Evolutionary conservation across 1,140 invertebrate species (phyloP), one percentile per base, ranked within the genome.

Genomic region (Mercenaria mercenaria): DNA sequence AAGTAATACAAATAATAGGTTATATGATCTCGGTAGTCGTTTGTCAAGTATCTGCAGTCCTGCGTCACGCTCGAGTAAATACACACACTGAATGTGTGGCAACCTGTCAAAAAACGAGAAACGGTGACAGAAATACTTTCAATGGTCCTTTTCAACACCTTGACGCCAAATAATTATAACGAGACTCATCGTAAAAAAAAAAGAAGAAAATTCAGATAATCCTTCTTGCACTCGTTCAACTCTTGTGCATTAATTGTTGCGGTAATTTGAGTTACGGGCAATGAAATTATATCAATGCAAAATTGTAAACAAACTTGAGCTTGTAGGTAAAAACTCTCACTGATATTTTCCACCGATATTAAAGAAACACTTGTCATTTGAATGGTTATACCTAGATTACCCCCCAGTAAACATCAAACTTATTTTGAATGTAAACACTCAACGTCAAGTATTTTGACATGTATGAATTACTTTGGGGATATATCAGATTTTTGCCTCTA

Each of bases 1-100:
- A 77, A 76, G 74, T 43, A 59, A 87, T 87, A 87, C 85, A 87
- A 76, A 87, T 77, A 87, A 87, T 59, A 69, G 26, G 85, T 79
- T 87, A 87, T 79, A 79, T 79, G 85, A 87, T 87, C 72, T 20
- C 29, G 10, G 26, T n/a, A 11, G 47, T 61, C 29, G 52, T 74
- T 87, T 47, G 85, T 34, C 37, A 76, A 26, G 56, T 74, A 52
- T 72, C 67, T 87, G 76, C 52, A 39, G 37, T 77, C 34, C 47
- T 32, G 32, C 23, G 72, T 41, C 50, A 18, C 32, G 74, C 85
- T 67, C 37, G 85, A 87, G 85, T 87, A 79, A 67, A n/a, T 56
- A 56, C 85, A 50, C 52, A 79, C 47, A 79, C 39, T 82, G 23
- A 82, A 39, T 43, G 80, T 59, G 80, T 82, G 56, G 80, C 61